phyloP scores from a whole-genome alignment of 1,140 invertebrate genomes.

The Lucilia sericata region DNA sequence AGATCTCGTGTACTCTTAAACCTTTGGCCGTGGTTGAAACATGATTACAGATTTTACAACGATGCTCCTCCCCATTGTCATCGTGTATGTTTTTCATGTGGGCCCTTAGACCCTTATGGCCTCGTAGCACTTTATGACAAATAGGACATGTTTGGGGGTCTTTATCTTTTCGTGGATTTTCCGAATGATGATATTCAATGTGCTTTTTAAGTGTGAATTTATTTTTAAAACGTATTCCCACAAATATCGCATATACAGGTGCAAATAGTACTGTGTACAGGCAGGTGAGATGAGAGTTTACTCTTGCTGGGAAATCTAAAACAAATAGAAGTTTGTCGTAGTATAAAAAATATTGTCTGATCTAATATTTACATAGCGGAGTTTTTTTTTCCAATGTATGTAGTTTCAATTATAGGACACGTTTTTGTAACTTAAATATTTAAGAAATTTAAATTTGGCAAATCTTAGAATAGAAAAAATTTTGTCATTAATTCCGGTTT shows the following conservation, averaged over 20 bases:
- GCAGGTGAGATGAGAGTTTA: constrained; percentile 8
- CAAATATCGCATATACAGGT: constrained; percentile 60
- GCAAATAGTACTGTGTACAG: background rate
- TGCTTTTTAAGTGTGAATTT: constrained; percentile 61
- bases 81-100: constrained; percentile 29
- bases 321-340: background rate
- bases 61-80: background rate
- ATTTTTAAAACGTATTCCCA: constrained; percentile 59
- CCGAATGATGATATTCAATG: constrained; percentile 55
- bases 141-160: constrained; percentile 54
- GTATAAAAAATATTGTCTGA: background rate
- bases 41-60: constrained; percentile 14
- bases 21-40: constrained; percentile 16
- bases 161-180: constrained; percentile 55
- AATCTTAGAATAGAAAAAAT: no score
- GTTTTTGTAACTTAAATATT: background rate
- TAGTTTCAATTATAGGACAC: background rate
- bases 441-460: background rate
- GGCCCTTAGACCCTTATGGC: background rate
- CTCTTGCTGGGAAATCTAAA: background rate
- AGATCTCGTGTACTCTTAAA: background rate
- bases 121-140: constrained; percentile 52
- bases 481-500: no score
- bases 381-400: background rate
- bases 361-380: background rate